Conservation (phyloP, 2,797 vertebrate genomes). For the Sebastes umbrosus region DNA sequence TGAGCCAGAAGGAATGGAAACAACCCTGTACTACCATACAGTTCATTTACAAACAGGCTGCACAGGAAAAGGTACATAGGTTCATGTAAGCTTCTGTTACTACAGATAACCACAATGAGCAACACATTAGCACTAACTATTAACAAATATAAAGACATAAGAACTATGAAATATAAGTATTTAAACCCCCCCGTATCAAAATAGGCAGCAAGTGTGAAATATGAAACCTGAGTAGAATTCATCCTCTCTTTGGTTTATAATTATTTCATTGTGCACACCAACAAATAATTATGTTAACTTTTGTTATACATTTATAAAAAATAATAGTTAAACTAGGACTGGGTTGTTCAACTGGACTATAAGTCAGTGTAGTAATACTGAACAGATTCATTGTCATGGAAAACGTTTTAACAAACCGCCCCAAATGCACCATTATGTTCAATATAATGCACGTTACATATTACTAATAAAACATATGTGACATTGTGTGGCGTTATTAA, state of each 20-base stretch:
- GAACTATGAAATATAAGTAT: background rate
- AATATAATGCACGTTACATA: no score
- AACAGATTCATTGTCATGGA: no score
- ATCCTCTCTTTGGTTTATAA: background rate
- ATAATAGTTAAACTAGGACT: no score
- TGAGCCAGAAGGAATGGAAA: conserved; percentile 19
- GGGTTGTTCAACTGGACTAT: no score
- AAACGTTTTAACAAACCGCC: no score
- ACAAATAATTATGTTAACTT: no score
- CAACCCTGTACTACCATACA: conserved; percentile 23
- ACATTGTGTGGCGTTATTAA: no score
- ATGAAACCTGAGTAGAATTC: background rate
- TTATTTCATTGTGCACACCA: no score
- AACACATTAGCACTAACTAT: background rate
- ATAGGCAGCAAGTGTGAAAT: background rate
- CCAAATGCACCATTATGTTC: no score
- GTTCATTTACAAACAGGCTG: conserved; percentile 38
- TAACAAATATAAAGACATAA: background rate
- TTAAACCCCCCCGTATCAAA: background rate
- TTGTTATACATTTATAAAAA: no score
- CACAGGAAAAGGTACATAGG: conserved; percentile 7
- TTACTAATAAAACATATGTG: no score
- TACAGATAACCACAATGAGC: conserved; percentile 12
- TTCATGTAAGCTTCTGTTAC: conserved; percentile 13
- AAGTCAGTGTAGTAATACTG: no score